These are phyloP conservation scores for Microcebus murinus DNA, from an alignment of 2,113 vertebrate genomes.

Conservation along the genomic window DNA sequence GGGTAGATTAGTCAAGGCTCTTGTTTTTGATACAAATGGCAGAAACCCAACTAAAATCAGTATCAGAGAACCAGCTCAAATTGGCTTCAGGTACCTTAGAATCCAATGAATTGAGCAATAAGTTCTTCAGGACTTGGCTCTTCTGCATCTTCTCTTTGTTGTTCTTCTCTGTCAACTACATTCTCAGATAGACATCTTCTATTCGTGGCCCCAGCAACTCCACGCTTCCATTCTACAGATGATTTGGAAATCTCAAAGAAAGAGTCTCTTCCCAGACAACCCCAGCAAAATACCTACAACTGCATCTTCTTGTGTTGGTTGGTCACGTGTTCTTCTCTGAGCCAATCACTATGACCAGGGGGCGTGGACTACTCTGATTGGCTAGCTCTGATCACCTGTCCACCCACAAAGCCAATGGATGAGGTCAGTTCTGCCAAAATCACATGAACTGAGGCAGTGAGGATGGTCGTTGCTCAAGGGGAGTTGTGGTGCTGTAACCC, in stretches of 20 bases:
- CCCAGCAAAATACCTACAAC: neutral
- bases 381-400: neutral
- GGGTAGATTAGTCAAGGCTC: neutral
- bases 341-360: neutral
- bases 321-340: neutral
- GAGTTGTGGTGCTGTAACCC: neutral
- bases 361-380: neutral
- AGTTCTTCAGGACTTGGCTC: neutral
- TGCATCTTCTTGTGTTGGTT: neutral
- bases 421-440: neutral
- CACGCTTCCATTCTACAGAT: neutral
- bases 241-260: neutral
- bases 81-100: neutral
- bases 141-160: neutral
- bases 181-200: neutral
- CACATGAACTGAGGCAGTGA: neutral
- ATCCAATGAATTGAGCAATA: accelerated
- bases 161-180: neutral
- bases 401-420: neutral
- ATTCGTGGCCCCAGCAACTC: no score
- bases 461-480: neutral
- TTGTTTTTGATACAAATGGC: neutral
- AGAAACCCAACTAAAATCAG: neutral
- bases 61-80: neutral
- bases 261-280: neutral